These are phyloP conservation scores for Nicator chloris DNA, from an alignment of 2,113 vertebrate species.

Conservation along the genomic window DNA sequence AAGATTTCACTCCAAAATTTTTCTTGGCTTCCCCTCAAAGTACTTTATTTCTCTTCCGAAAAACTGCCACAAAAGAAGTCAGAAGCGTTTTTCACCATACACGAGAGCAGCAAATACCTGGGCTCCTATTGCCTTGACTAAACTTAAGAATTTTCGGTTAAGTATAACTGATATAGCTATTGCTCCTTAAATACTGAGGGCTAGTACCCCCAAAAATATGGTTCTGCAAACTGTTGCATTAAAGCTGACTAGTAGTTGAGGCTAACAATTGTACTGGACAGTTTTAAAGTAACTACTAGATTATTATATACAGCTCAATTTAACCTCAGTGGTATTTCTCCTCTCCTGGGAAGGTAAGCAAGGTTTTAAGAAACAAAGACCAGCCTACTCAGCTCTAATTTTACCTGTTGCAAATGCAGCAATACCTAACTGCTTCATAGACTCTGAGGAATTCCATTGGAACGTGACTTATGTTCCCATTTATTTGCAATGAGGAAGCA, in stretches of 20 bases:
- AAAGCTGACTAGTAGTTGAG: background rate
- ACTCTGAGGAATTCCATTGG: background rate
- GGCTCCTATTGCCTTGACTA: background rate
- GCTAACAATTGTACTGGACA: background rate
- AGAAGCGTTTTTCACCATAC: background rate
- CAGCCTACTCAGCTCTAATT: background rate
- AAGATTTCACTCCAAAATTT: background rate
- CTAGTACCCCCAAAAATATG: background rate
- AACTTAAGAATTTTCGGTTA: background rate
- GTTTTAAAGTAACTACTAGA: background rate
- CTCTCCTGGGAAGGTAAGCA: background rate
- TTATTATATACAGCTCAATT: background rate
- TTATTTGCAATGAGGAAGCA: conserved; percentile 23
- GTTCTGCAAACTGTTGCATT: background rate
- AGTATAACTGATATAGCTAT: background rate
- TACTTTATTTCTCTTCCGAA: background rate
- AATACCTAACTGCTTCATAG: background rate
- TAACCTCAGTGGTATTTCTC: background rate
- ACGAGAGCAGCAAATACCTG: background rate
- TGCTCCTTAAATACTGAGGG: background rate
- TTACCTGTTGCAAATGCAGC: background rate
- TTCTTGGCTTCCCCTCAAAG: background rate
- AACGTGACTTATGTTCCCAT: conserved; percentile 7
- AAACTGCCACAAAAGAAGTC: background rate
- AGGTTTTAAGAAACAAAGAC: background rate